A percentile compares a stretch with the other conserved stretches of the same genome.
Conservation (phyloP, 1,140 invertebrate species). For the Leptonema lineaticorne region DNA sequence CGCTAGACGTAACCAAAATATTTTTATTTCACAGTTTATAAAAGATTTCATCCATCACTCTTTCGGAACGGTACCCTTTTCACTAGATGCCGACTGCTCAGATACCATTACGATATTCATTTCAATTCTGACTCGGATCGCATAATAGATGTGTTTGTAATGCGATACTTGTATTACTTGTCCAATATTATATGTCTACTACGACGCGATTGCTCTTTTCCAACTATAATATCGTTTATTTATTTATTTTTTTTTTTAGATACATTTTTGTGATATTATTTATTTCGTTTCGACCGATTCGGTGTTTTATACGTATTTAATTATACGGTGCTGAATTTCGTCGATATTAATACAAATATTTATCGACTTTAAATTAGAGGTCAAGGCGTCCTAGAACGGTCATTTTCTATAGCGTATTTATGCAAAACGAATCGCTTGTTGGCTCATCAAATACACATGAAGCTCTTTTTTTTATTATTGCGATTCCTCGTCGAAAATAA, state of each 20-base stretch:
- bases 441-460: not conserved
- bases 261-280: too few species aligned
- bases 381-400: slow-evolving; percentile 12
- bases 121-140: slow-evolving; percentile 10
- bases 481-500: not conserved
- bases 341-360: slow-evolving; percentile 12
- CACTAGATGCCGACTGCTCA: slow-evolving; percentile 5
- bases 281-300: too few species aligned
- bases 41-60: slow-evolving; percentile 18
- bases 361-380: slow-evolving; percentile 12
- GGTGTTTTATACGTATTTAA: not conserved
- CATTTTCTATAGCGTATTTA: slow-evolving; percentile 13
- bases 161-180: not conserved
- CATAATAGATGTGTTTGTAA: slow-evolving; percentile 16
- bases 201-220: not conserved
- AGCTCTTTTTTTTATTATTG: not conserved
- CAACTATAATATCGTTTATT: too few species aligned
- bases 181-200: not conserved
- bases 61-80: slow-evolving; percentile 11
- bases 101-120: slow-evolving; percentile 19
- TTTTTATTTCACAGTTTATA: slow-evolving; percentile 8
- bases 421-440: slow-evolving; percentile 6
- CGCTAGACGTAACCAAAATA: not conserved
- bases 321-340: not conserved
- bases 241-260: not conserved